A percentile compares a stretch with the other conserved stretches of the same genome.
Conservation (phyloP, 2,797 vertebrate species). For the Tragopan temminckii region DNA sequence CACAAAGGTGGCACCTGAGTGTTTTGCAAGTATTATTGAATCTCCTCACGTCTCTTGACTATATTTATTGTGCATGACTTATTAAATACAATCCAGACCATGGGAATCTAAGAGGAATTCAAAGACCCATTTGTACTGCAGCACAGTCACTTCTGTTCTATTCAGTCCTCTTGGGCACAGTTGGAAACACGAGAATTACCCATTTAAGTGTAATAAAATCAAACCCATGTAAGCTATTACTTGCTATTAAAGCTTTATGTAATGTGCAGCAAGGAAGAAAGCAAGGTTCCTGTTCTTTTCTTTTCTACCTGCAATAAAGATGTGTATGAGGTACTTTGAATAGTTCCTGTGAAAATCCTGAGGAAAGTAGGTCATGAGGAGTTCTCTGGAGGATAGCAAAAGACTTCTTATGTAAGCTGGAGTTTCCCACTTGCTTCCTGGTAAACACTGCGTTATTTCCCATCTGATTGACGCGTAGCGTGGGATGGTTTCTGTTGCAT, state of each 20-base stretch:
- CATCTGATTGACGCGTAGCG: background rate
- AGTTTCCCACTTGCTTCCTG: slow-evolving; percentile 3
- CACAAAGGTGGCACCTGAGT: background rate
- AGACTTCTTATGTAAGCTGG: slow-evolving; percentile 12
- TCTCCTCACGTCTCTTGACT: slow-evolving; percentile 37
- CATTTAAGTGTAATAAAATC: slow-evolving; percentile 72
- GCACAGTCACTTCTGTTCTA: slow-evolving; percentile 32
- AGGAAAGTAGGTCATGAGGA: slow-evolving; percentile 30
- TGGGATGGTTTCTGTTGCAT: background rate
- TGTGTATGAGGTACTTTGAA: background rate
- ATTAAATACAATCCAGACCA: slow-evolving; percentile 35
- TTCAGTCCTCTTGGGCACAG: slow-evolving; percentile 53
- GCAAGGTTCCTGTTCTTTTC: background rate
- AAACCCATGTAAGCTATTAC: slow-evolving; percentile 63
- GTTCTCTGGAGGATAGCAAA: background rate
- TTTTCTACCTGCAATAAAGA: background rate
- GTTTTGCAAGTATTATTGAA: background rate
- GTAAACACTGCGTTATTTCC: background rate
- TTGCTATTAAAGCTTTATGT: slow-evolving; percentile 58
- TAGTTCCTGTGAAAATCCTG: background rate
- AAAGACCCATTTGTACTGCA: slow-evolving; percentile 21
- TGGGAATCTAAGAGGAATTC: slow-evolving; percentile 17
- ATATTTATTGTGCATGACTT: slow-evolving; percentile 56
- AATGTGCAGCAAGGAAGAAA: background rate
- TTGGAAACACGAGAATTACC: slow-evolving; percentile 54